These are phyloP conservation scores for Anser cygnoides DNA, from an alignment of 2,113 vertebrate species.

Conservation along the genomic window DNA sequence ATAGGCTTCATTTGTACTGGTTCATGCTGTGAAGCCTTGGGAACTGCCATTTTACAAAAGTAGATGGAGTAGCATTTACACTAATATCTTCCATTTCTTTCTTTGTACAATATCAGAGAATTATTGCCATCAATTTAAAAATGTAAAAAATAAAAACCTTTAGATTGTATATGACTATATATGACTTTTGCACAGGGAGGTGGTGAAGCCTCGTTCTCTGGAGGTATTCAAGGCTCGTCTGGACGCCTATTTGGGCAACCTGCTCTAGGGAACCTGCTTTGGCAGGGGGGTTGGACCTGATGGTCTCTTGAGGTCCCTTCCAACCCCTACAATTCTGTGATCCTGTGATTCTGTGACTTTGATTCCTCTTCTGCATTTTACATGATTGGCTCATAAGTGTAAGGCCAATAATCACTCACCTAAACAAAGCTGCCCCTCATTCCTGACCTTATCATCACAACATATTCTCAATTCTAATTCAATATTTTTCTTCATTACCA, in stretches of 20 bases:
- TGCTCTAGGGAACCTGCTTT: too few species aligned
- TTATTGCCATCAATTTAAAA: background rate
- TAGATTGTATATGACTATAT: accelerated
- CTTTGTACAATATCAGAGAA: background rate
- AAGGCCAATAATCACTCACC: background rate
- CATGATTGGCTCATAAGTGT: background rate
- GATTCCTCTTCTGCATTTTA: background rate
- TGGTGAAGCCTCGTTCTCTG: too few species aligned
- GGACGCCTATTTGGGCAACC: too few species aligned
- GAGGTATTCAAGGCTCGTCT: too few species aligned
- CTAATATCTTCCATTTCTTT: background rate
- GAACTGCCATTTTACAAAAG: background rate
- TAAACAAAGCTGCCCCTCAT: background rate
- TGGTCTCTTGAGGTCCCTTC: too few species aligned
- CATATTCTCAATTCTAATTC: background rate
- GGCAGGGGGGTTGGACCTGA: too few species aligned
- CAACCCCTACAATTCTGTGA: too few species aligned
- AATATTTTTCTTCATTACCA: background rate
- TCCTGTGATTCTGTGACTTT: background rate
- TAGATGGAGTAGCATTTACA: background rate
- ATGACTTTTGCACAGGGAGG: too few species aligned
- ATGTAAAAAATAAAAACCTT: background rate
- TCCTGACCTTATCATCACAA: background rate
- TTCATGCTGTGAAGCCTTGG: background rate
- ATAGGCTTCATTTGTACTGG: background rate